Percentiles rank a stretch among this genome's conserved stretches.
Evolutionary conservation across 2,888 invertebrate genomes (phyloP).

Genomic region (Monoplex corrugatus): DNA sequence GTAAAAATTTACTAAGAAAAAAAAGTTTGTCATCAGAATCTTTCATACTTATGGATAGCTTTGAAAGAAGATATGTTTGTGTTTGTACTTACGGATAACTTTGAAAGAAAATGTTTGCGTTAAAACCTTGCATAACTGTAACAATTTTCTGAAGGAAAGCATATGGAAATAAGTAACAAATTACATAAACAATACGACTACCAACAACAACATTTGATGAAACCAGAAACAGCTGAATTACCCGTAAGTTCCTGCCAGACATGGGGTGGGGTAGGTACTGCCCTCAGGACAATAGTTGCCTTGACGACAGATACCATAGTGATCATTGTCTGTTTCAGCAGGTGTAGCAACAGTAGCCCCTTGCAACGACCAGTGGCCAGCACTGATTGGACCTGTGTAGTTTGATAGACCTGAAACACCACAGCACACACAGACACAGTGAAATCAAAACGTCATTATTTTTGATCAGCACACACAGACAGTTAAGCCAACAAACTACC

Average conservation of each 20-base stretch:
- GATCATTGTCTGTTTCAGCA: slow-evolving; percentile 66
- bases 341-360: slow-evolving; percentile 68
- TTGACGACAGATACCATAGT: slow-evolving; percentile 75
- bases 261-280: slow-evolving; percentile 68
- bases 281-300: slow-evolving; percentile 77
- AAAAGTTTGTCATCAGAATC: no score
- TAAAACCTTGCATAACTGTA: no score
- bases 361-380: slow-evolving; percentile 74
- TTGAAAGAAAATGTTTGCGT: no score
- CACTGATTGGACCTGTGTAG: slow-evolving; percentile 70
- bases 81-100: no score
- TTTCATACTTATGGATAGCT: no score
- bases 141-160: no score
- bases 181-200: not conserved
- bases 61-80: no score
- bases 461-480: no score
- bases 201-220: no score
- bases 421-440: not conserved
- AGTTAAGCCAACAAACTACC: no score
- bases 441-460: no score
- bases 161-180: not conserved
- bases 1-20: no score
- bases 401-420: slow-evolving; percentile 67
- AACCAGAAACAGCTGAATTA: slow-evolving; percentile 58
- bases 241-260: slow-evolving; percentile 78